Evolutionary conservation across 2,888 invertebrate genomes (phyloP).

Genomic region (Tachina fera): DNA sequence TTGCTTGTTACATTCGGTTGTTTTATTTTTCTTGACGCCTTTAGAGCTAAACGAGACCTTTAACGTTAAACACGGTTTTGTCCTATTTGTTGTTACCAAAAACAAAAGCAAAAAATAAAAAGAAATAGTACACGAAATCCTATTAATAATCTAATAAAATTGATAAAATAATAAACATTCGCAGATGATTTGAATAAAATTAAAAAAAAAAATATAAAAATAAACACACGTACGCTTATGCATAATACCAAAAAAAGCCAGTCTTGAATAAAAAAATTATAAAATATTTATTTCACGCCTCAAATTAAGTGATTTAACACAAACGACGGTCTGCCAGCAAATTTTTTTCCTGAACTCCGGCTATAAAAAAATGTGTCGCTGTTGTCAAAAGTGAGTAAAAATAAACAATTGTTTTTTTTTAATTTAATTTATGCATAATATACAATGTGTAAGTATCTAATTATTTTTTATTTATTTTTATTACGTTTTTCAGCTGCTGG

Average conservation of each 20-base stretch:
- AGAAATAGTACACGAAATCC: not conserved
- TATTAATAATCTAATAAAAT: conserved; percentile 46
- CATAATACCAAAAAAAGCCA: conserved; percentile 19
- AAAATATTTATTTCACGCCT: conserved; percentile 23
- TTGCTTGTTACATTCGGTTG: conserved; percentile 51
- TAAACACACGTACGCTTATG: not conserved
- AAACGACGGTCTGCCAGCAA: conserved; percentile 7
- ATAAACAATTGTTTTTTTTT: conserved; percentile 39
- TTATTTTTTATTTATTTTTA: conserved; percentile 67
- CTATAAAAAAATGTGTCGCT: conserved; percentile 81
- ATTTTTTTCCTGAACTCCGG: conserved; percentile 36
- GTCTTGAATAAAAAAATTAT: conserved; percentile 15
- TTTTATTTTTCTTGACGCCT: conserved; percentile 56
- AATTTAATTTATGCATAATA: conserved; percentile 63
- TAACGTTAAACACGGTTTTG: conserved; percentile 51
- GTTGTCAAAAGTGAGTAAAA: conserved; percentile 81
- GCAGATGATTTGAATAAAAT: conserved; percentile 56
- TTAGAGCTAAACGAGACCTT: conserved; percentile 68
- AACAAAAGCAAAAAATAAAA: conserved; percentile 1
- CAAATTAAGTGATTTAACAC: conserved; percentile 18
- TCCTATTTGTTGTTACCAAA: conserved; percentile 47
- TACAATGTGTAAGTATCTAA: conserved; percentile 50
- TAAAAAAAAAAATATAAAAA: not conserved
- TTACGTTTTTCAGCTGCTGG: conserved; percentile 84
- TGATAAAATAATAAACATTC: conserved; percentile 40